Base-by-base conservation (phyloP, 2,888 invertebrate genomes). In the Temnothorax unifasciatus region DNA sequence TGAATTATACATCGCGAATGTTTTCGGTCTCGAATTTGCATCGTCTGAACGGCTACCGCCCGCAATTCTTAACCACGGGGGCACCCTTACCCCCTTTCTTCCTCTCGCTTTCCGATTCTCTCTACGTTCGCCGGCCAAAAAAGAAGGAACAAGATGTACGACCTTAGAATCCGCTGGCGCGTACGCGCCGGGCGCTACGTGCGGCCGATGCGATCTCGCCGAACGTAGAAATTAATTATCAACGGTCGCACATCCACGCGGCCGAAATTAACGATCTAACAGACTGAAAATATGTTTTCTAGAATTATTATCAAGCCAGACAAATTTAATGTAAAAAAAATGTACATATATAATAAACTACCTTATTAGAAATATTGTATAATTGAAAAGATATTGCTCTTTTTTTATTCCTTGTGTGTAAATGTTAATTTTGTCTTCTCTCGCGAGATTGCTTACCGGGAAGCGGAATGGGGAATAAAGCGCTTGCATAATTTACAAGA, bases 21-120 rank as follows among this genome's bases (percentile, higher is more conserved):
- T 92, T 93, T 92, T 92, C 90, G 90, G 88, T 82, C 86, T 88
- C 83, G 88, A 91, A 92, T 93, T 92, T 92, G 92, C 92, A 92
- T 93, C 85, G 85, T 77, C 81, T 86, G 88, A 91, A 89, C 92
- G 88, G 88, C 92, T 90, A 89, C 89, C 85, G 88, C 87, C 87
- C 88, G 87, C 90, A 90, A 88, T 91, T 92, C 89, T 88, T 88
- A 87, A 89, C 88, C 75, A 66, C 83, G 83, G 83, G 79, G 84
- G 87, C 88, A 86, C 82, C 81, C 85, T 61, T 61, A 29, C 52
- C 9, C 9, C 71, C 47, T 50, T n/a, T 69, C 50, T 21, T 64
- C 54, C 54, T 66, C 66, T 50, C 74, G 77, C 76, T 64, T 69
- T 63, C 38, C n/a, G 76, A 59, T 63, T 64, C 64, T 44, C 74